These are phyloP conservation scores for Ophion costatus DNA, from an alignment of 2,888 invertebrate genomes.

Conservation along the genomic window DNA sequence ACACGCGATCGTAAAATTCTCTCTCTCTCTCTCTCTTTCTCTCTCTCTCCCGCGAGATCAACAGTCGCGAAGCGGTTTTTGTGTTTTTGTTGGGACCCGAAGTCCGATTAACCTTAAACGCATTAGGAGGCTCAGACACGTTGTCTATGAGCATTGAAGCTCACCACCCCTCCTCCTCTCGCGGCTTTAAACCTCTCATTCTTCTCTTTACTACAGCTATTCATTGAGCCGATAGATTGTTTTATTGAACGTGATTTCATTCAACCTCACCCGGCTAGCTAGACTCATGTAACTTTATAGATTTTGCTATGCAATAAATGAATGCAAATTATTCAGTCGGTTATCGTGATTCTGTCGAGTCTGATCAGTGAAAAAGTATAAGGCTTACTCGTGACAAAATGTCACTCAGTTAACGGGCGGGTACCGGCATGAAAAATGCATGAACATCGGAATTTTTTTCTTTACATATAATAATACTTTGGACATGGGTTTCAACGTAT, in stretches of 20 bases:
- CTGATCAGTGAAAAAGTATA: too few species aligned
- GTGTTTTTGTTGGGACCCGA: conserved; percentile 33
- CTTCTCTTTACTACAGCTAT: background rate
- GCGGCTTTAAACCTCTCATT: conserved; percentile 7
- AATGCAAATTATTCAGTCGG: background rate
- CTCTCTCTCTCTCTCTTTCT: background rate
- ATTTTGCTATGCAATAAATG: background rate
- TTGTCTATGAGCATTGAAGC: conserved; percentile 32
- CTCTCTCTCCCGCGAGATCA: background rate
- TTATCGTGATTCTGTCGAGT: too few species aligned
- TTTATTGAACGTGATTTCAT: background rate
- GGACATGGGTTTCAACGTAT: too few species aligned
- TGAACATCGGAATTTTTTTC: too few species aligned
- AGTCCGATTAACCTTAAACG: conserved; percentile 62
- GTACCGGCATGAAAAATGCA: too few species aligned
- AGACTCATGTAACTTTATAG: background rate
- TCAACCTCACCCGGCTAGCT: background rate
- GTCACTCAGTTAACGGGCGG: too few species aligned
- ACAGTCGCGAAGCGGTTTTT: conserved; percentile 50
- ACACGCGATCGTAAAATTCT: conserved; percentile 15
- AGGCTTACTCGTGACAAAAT: too few species aligned
- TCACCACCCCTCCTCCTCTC: background rate
- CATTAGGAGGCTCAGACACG: conserved; percentile 64
- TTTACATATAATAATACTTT: too few species aligned
- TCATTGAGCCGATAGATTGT: background rate